phyloP scores from a whole-genome alignment of 2,888 invertebrate species.

The Sarcophaga subvicina region DNA sequence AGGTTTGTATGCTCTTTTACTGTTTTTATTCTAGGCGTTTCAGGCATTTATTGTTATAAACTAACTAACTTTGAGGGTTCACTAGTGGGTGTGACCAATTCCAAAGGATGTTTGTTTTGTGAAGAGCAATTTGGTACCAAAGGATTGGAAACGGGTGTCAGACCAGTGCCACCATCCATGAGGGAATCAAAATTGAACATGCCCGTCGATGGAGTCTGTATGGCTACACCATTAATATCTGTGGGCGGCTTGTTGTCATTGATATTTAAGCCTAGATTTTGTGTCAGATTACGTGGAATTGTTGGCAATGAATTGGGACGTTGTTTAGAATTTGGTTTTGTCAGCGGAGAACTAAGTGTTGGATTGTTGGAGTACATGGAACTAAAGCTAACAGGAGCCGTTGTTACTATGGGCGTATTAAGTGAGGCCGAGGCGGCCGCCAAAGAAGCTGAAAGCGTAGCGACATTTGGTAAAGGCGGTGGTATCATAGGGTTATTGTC shows the following conservation, averaged over 20 bases:
- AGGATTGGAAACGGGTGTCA: slow-evolving; percentile 92
- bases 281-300: slow-evolving; percentile 84
- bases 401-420: slow-evolving; percentile 79
- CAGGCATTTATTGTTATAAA: slow-evolving; percentile 85
- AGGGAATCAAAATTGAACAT: slow-evolving; percentile 95
- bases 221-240: slow-evolving; percentile 90
- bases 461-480: slow-evolving; percentile 79
- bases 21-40: slow-evolving; percentile 1
- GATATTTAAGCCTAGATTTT: slow-evolving; percentile 76
- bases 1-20: slow-evolving; percentile 56
- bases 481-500: slow-evolving; percentile 75
- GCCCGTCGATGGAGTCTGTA: slow-evolving; percentile 93
- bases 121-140: slow-evolving; percentile 87
- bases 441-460: slow-evolving; percentile 78
- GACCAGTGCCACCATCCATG: slow-evolving; percentile 96
- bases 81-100: slow-evolving; percentile 88
- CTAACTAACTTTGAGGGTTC: slow-evolving; percentile 90
- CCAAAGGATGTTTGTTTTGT: slow-evolving; percentile 87
- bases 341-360: slow-evolving; percentile 71
- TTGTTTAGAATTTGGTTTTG: slow-evolving; percentile 81
- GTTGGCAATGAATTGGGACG: slow-evolving; percentile 88
- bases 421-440: slow-evolving; percentile 80
- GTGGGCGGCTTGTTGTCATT: slow-evolving; percentile 80
- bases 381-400: slow-evolving; percentile 75
- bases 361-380: slow-evolving; percentile 65